A percentile compares a stretch with the other conserved stretches of the same genome.
phyloP scores from a whole-genome alignment of 2,888 invertebrate species.

The Drosophila kuntzei region DNA sequence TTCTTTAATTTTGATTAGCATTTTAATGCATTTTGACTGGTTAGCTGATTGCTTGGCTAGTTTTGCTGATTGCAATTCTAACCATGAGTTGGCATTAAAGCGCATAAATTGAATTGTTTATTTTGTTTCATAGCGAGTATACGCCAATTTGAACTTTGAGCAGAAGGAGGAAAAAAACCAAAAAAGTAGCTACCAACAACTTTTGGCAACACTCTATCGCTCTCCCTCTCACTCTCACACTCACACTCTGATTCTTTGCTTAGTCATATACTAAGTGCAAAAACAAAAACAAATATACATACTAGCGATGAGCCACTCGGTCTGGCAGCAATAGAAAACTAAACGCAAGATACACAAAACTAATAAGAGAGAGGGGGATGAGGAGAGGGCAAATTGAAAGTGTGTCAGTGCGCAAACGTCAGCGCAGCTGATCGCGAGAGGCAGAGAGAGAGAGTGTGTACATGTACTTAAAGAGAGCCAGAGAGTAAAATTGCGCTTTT shows the following conservation, averaged over 20 bases:
- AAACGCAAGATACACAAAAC: conserved; percentile 54
- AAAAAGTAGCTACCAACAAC: conserved; percentile 50
- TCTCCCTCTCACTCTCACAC: neutral
- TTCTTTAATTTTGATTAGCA: conserved; percentile 54
- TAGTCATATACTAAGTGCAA: conserved; percentile 65
- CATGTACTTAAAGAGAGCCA: neutral
- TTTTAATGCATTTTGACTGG: conserved; percentile 54
- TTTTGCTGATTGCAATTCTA: conserved; percentile 28
- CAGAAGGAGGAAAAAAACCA: conserved; percentile 37
- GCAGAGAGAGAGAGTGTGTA: neutral
- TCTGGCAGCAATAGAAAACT: conserved; percentile 59
- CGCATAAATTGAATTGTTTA: conserved; percentile 40
- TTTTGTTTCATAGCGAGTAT: conserved; percentile 23
- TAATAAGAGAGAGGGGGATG: conserved; percentile 1
- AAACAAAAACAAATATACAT: conserved; percentile 25
- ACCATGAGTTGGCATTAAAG: conserved; percentile 67
- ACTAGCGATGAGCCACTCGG: conserved; percentile 72
- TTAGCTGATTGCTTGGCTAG: conserved; percentile 38
- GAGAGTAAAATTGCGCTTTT: conserved; percentile 47
- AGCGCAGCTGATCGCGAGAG: conserved; percentile 75
- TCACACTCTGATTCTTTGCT: conserved; percentile 27
- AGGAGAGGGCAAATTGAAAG: conserved; percentile 46
- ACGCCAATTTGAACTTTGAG: conserved; percentile 67
- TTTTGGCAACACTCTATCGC: conserved; percentile 24
- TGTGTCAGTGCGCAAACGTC: conserved; percentile 78